phyloP scores from a whole-genome alignment of 2,113 vertebrate species.

The Macquaria ambigua region DNA sequence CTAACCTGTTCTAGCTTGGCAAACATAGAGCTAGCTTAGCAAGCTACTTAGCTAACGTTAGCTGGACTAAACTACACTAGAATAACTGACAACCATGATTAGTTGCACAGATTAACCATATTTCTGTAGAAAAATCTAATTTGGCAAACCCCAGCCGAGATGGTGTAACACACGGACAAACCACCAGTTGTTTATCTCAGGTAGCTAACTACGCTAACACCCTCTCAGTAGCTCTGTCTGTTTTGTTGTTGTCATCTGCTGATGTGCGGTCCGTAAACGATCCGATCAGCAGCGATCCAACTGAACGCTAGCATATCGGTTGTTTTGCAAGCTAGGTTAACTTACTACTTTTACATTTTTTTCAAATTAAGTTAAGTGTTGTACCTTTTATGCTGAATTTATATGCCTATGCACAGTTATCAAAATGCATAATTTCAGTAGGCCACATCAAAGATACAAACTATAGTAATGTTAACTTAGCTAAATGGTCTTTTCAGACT shows the following conservation, averaged over 20 bases:
- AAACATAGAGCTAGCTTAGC: constrained; percentile 75
- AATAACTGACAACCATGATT: constrained; percentile 52
- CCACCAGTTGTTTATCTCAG: constrained; percentile 57
- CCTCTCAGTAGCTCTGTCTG: constrained; percentile 70
- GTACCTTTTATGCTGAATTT: background rate
- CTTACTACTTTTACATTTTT: background rate
- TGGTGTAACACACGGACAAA: constrained; percentile 32
- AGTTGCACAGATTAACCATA: constrained; percentile 16
- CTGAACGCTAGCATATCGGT: background rate
- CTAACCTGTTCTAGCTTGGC: constrained; percentile 70
- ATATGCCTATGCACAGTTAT: background rate
- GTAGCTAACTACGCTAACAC: constrained; percentile 75
- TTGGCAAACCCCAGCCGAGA: constrained; percentile 7
- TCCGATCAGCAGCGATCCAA: background rate
- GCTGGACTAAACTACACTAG: constrained; percentile 48
- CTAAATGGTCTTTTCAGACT: background rate
- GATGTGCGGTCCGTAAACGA: constrained; percentile 49
- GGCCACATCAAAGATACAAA: background rate
- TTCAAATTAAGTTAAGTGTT: accelerated
- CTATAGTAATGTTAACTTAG: background rate
- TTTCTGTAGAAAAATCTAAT: constrained; percentile 7
- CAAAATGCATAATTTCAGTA: background rate
- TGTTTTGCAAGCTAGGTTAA: background rate
- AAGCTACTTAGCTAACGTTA: constrained; percentile 63
- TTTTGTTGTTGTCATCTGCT: constrained; percentile 87